Percentiles rank a stretch among this genome's conserved stretches.
phyloP scores from a whole-genome alignment of 2,797 vertebrate genomes.

The Prunella strophiata region DNA sequence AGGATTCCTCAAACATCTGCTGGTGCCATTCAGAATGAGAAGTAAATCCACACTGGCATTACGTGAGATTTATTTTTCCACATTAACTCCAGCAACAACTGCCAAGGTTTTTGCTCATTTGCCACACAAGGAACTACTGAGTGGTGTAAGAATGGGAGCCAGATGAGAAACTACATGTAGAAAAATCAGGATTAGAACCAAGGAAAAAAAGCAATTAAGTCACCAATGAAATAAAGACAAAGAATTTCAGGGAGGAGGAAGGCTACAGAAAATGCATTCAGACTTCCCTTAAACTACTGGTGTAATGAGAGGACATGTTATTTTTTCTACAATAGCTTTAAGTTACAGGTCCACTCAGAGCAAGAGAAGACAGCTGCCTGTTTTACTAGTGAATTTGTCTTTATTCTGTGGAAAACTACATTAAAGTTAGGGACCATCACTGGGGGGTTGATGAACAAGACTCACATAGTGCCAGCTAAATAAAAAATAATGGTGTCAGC shows the following conservation, averaged over 20 bases:
- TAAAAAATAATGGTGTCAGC: not conserved
- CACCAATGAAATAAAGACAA: slow-evolving; percentile 44
- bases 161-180: slow-evolving; percentile 65
- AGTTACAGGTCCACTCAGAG: not conserved
- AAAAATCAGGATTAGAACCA: slow-evolving; percentile 68
- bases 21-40: slow-evolving; percentile 80
- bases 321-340: not conserved
- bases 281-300: slow-evolving; percentile 12
- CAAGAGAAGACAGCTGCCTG: not conserved
- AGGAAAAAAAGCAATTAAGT: slow-evolving; percentile 24
- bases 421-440: not conserved
- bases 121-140: slow-evolving; percentile 75
- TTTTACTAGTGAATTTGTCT: not conserved
- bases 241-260: not conserved
- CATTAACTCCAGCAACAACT: slow-evolving; percentile 75
- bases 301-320: not conserved
- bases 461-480: fast-evolving
- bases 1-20: slow-evolving; percentile 80
- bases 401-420: not conserved
- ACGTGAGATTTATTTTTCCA: slow-evolving; percentile 80
- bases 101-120: slow-evolving; percentile 71
- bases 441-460: not conserved
- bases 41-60: slow-evolving; percentile 80
- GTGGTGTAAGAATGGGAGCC: slow-evolving; percentile 54
- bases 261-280: not conserved